Conservation (phyloP, 1,140 invertebrate genomes). For the Vollenhovia emeryi region DNA sequence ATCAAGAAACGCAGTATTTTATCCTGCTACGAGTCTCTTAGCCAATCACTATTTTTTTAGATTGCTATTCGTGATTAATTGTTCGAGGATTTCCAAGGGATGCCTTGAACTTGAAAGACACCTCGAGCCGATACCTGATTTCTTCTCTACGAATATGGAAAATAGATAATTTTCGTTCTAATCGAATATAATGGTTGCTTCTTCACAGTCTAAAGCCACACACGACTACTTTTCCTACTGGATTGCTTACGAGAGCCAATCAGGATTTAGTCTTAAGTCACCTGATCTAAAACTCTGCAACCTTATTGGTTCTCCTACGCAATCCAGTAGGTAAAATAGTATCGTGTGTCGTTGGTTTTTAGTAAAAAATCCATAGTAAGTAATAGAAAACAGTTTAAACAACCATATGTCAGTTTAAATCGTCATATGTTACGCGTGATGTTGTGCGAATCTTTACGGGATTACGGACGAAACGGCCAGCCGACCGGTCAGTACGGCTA, state of each 20-base stretch:
- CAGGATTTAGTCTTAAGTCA: too few species aligned
- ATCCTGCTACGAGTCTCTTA: not conserved
- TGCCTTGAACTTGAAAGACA: not conserved
- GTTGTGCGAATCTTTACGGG: not conserved
- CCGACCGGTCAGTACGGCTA: slow-evolving; percentile 23
- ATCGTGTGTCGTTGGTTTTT: too few species aligned
- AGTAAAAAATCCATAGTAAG: too few species aligned
- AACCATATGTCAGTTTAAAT: not conserved
- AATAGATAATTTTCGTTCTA: not conserved
- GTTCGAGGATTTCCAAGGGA: not conserved
- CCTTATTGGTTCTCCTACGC: too few species aligned
- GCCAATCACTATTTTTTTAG: not conserved
- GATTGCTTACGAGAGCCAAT: too few species aligned
- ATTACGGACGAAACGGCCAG: slow-evolving; percentile 11
- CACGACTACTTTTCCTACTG: too few species aligned
- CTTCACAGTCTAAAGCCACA: not conserved
- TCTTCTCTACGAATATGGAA: not conserved
- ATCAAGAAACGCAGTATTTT: not conserved
- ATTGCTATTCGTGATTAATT: not conserved
- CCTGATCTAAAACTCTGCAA: too few species aligned
- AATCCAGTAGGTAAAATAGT: too few species aligned
- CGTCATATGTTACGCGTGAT: not conserved
- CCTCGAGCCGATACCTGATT: not conserved
- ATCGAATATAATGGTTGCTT: not conserved
- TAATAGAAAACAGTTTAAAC: too few species aligned